Conservation (phyloP, 2,113 vertebrate genomes). For the Aldabrachelys gigantea region DNA sequence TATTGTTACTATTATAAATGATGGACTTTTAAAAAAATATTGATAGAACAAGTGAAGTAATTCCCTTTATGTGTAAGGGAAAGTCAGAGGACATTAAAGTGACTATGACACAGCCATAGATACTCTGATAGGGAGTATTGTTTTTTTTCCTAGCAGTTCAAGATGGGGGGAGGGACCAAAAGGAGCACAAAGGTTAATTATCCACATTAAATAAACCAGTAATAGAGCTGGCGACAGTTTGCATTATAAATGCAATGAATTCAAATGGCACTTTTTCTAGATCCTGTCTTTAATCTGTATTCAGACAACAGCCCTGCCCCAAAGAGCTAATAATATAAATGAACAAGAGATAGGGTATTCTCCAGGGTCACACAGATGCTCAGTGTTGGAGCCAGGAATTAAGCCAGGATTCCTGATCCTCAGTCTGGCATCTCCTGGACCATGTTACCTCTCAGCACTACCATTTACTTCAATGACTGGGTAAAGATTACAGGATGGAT, state of each 20-base stretch:
- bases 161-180: background rate
- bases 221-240: background rate
- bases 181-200: accelerated
- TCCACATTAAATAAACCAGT: background rate
- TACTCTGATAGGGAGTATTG: background rate
- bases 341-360: background rate
- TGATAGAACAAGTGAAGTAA: background rate
- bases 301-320: background rate
- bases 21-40: accelerated
- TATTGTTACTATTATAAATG: background rate
- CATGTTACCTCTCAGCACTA: background rate
- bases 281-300: background rate
- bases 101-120: background rate
- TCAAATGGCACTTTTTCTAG: accelerated
- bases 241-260: background rate
- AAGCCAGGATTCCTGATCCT: no score
- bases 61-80: background rate
- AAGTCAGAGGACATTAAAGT: background rate
- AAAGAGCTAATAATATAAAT: background rate
- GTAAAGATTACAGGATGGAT: background rate
- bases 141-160: background rate
- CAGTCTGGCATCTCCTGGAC: accelerated
- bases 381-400: background rate
- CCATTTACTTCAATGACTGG: background rate
- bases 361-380: background rate